A percentile compares a stretch with the other conserved stretches of the same genome.
phyloP scores from a whole-genome alignment of 1,140 invertebrate species.

The Pseudobourletiella spinata region DNA sequence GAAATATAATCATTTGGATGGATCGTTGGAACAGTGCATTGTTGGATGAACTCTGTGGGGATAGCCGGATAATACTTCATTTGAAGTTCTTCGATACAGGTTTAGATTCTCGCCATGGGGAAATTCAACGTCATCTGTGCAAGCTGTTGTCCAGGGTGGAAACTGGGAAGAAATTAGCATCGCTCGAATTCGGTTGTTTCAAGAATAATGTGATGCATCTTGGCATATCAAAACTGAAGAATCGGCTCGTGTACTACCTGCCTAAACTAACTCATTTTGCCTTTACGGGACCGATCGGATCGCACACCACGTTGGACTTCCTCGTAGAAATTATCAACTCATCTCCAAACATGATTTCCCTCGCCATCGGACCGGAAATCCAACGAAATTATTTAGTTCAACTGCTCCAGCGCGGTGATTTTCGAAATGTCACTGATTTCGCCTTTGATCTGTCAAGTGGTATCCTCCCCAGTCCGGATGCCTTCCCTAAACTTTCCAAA shows the following conservation, averaged over 20 bases:
- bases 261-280: background rate
- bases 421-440: background rate
- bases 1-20: background rate
- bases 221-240: too few species aligned
- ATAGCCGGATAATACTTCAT: background rate
- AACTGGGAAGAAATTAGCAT: background rate
- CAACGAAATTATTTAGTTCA: background rate
- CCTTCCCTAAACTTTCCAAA: background rate
- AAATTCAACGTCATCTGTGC: too few species aligned
- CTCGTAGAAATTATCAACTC: background rate
- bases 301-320: background rate
- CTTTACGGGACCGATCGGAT: background rate
- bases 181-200: background rate
- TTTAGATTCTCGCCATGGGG: background rate
- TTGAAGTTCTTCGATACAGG: background rate
- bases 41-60: background rate
- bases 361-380: background rate
- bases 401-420: background rate
- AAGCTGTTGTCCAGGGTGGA: background rate
- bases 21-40: background rate
- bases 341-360: background rate
- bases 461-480: background rate
- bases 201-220: background rate
- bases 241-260: background rate
- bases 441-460: background rate